A percentile compares a stretch with the other conserved stretches of the same genome.
phyloP scores from a whole-genome alignment of 2,797 vertebrate genomes.

The Neosilurus mollespiculum region DNA sequence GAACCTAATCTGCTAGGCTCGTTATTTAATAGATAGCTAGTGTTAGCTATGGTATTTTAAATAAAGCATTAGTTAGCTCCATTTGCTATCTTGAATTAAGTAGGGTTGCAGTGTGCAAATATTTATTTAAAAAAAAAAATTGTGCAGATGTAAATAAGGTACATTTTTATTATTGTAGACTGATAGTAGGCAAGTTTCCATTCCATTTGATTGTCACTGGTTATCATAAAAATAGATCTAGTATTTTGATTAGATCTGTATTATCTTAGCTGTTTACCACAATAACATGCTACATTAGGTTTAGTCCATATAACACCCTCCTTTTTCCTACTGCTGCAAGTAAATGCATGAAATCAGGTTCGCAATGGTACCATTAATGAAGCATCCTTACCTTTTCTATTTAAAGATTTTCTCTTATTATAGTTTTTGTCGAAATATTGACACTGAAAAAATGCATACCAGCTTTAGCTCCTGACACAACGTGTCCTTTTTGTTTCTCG shows the following conservation, averaged over 20 bases:
- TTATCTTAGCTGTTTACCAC: too few relatives aligned
- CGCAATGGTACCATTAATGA: not conserved
- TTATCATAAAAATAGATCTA: too few relatives aligned
- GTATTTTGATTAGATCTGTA: too few relatives aligned
- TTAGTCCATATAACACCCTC: not conserved
- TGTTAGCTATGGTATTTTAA: not conserved
- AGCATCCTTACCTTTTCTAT: not conserved
- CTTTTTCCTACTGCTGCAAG: not conserved
- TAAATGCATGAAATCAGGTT: constrained; percentile 17
- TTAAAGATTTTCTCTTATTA: not conserved
- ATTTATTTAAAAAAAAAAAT: not conserved
- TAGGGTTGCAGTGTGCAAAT: not conserved
- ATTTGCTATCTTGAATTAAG: not conserved
- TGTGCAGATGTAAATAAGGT: not conserved
- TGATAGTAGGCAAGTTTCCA: not conserved
- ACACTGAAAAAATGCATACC: constrained; percentile 15
- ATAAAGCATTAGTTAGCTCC: not conserved
- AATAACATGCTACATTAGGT: too few relatives aligned
- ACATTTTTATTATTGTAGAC: not conserved
- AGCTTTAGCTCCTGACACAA: not conserved
- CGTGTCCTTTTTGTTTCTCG: constrained; percentile 26
- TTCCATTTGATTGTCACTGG: too few relatives aligned
- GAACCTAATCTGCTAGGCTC: not conserved
- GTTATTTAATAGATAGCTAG: not conserved
- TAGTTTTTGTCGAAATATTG: not conserved